Evolutionary conservation across 2,888 invertebrate species (phyloP).

Genomic region (Parthenolecanium corni): DNA sequence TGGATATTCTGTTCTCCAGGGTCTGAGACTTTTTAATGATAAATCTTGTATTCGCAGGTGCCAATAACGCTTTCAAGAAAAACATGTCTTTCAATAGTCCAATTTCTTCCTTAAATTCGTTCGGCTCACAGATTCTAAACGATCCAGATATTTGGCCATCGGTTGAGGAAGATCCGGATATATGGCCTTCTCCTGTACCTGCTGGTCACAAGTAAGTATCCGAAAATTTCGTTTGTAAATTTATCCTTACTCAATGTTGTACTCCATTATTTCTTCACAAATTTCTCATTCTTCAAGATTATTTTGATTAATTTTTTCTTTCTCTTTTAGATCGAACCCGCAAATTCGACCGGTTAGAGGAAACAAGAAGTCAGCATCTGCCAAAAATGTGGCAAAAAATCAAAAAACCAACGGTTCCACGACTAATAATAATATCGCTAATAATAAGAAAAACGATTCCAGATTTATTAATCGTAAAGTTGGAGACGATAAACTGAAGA

Average conservation of each 20-base stretch:
- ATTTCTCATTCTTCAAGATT: background rate
- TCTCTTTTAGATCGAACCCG: conserved; percentile 23
- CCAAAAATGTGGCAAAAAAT: conserved; percentile 28
- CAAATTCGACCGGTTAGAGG: conserved; percentile 26
- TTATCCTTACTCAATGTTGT: background rate
- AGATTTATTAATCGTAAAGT: conserved; percentile 29
- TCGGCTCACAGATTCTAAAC: conserved; percentile 26
- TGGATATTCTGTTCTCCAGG: no score
- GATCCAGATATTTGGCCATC: conserved; percentile 49
- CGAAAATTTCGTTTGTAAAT: background rate
- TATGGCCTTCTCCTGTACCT: conserved; percentile 77
- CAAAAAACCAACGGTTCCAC: conserved; percentile 27
- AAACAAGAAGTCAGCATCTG: conserved; percentile 29
- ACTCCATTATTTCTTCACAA: background rate
- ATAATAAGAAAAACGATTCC: conserved; percentile 3
- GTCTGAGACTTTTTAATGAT: background rate
- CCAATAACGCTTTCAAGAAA: conserved; percentile 7
- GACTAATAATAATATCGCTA: conserved; percentile 1
- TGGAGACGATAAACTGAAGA: conserved; percentile 31
- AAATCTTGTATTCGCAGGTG: background rate
- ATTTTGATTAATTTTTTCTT: background rate
- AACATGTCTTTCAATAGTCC: conserved; percentile 15
- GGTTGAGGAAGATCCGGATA: conserved; percentile 56
- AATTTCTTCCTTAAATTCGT: conserved; percentile 14
- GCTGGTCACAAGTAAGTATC: conserved; percentile 53